Base-by-base conservation (phyloP, 1,140 invertebrate genomes). In the Ceratitis capitata region DNA sequence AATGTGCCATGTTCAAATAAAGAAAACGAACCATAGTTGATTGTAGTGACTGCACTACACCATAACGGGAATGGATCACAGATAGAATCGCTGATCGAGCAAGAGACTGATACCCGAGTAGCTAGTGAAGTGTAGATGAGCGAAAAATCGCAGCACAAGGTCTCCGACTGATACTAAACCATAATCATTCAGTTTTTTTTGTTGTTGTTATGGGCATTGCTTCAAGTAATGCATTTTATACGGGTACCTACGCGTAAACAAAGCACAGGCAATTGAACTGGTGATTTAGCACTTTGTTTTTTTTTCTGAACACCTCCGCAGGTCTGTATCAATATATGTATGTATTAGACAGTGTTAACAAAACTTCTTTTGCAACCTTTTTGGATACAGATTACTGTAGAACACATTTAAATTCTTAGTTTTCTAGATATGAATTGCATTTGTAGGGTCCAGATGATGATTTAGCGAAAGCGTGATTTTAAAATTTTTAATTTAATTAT, bases 1-100 rank as follows among this genome's bases (percentile, higher is more conserved):
- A 78, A 23, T 78, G 69, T 78, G 69, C 69, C 26, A 16, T 78
- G 69, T 45, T 12, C 39, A 78, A 45, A 78, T 78, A 78, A 78
- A 78, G 19, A 69, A 78, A 78, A 78, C 19, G 19, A 47, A 7
- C 35, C 39, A 23, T 23, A 26, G 0, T 14, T 78, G 23, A 78
- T 45, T 78, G 39, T 39, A 78, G 16, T 23, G 39, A 42, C n/a
- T 45, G 32, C 69, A 53, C 51, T 53, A 19, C n/a, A 69, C 4
- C 69, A 45, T 45, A 45, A 78, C 61, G 61, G 32, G 61, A 69
- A 35, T 69, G 32, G 32, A 69, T 14, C 26, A 69, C 6, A 35
- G 61, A 29, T 69, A 69, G 61, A 19, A 16, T 12, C 10, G 58
- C 2, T 26, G 58, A 61, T 69, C 61, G 61, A 39, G 14, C 29